phyloP scores from a whole-genome alignment of 1,140 invertebrate genomes.

The Neotoxoptera formosana region DNA sequence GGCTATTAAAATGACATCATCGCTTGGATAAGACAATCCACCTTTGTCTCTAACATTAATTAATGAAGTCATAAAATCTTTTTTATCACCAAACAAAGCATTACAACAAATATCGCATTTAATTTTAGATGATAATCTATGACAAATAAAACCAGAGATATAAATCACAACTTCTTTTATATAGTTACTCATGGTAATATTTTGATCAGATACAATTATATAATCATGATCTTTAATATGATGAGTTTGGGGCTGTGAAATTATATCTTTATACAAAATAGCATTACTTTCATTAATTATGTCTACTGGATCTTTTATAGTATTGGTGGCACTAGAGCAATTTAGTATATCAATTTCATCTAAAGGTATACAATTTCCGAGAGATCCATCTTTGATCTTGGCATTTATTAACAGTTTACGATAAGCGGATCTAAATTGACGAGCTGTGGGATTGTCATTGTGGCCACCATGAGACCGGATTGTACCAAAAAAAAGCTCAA shows the following conservation, averaged over 20 bases:
- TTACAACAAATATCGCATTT: neutral
- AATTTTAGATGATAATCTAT: too few species aligned
- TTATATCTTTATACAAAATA: too few species aligned
- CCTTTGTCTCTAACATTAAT: too few species aligned
- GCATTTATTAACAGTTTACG: neutral
- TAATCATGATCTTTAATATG: too few species aligned
- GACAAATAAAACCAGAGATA: constrained; percentile 11
- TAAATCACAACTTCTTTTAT: constrained; percentile 15
- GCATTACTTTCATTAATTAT: neutral
- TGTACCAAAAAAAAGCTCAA: constrained; percentile 34
- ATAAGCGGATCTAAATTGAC: constrained; percentile 9
- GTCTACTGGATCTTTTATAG: neutral
- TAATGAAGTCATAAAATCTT: neutral
- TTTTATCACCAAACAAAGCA: constrained; percentile 22
- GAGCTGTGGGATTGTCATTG: constrained; percentile 5
- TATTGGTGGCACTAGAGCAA: neutral
- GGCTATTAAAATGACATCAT: too few species aligned
- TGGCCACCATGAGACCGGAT: constrained; percentile 8
- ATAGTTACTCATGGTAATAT: too few species aligned
- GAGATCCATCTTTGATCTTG: neutral
- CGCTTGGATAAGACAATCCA: too few species aligned
- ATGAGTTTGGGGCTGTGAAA: too few species aligned
- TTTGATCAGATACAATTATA: too few species aligned
- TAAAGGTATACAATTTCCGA: constrained; percentile 24
- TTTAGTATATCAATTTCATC: constrained; percentile 16